Percentiles rank a stretch among this genome's conserved stretches.
Conservation (phyloP, 1,140 invertebrate genomes). For the Artemia franciscana region DNA sequence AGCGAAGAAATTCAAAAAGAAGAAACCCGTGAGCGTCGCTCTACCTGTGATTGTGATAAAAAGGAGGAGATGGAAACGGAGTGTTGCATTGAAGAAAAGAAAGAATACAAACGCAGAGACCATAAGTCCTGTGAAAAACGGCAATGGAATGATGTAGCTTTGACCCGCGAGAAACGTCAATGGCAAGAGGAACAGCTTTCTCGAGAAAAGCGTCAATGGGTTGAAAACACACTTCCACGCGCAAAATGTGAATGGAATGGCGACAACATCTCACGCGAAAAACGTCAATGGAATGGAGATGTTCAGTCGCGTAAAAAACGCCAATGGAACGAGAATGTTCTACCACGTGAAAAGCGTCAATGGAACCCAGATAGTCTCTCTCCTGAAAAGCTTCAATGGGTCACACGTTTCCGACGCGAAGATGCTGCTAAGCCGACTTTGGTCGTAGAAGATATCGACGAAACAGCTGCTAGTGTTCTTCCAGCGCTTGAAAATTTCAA, state of each 20-base stretch:
- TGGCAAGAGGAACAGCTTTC: background rate
- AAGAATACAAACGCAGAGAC: no score
- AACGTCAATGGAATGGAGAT: no score
- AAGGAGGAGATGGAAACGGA: no score
- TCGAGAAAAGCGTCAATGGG: background rate
- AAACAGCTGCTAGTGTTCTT: background rate
- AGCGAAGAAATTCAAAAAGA: no score
- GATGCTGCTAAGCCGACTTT: background rate
- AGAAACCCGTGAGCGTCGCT: no score
- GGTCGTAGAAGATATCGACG: background rate
- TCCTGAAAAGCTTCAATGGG: no score
- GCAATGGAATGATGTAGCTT: background rate
- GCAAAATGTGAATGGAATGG: no score
- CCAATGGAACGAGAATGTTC: background rate
- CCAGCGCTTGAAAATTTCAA: background rate
- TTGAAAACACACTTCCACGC: background rate
- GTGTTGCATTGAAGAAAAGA: no score
- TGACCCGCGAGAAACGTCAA: background rate
- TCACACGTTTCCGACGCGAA: background rate
- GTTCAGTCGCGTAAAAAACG: background rate
- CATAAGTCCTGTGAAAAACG: slow-evolving; percentile 1
- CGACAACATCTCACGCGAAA: no score
- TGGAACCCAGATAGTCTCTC: no score
- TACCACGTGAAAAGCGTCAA: background rate
- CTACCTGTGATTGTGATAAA: no score